A percentile compares a stretch with the other conserved stretches of the same genome.
Conservation (phyloP, 2,113 vertebrate genomes). For the Ochotona curzoniae region DNA sequence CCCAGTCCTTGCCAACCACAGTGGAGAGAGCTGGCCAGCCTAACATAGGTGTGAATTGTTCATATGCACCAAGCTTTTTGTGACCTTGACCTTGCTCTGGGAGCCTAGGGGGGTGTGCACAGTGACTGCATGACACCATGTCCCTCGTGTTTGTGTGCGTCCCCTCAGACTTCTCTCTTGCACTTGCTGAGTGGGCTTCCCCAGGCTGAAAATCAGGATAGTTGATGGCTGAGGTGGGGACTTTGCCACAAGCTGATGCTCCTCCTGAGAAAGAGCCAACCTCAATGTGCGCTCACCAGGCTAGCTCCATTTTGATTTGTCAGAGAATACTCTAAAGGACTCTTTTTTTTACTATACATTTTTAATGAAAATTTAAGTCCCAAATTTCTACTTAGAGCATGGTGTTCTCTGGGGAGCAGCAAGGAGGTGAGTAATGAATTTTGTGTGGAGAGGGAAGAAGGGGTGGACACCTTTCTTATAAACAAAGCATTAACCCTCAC, state of each 20-base stretch:
- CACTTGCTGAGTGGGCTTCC: not conserved
- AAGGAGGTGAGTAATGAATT: constrained; percentile 32
- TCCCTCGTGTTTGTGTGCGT: not conserved
- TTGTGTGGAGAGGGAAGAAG: constrained; percentile 8
- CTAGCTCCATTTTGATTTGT: constrained; percentile 7
- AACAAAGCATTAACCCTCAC: constrained; percentile 77
- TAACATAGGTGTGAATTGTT: not conserved
- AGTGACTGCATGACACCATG: accelerated
- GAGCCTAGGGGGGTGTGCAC: not conserved
- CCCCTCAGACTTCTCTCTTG: not conserved
- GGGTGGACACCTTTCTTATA: constrained; percentile 26
- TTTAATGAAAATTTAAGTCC: constrained; percentile 69
- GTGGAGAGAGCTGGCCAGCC: not conserved
- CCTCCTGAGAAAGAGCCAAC: not conserved
- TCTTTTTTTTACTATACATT: not conserved
- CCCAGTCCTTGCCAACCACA: not conserved
- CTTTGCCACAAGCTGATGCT: not conserved
- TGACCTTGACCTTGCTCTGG: not conserved
- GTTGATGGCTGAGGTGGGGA: not conserved
- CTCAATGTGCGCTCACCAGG: not conserved
- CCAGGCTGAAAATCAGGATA: not conserved
- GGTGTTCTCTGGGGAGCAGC: not conserved
- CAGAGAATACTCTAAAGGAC: constrained; percentile 14
- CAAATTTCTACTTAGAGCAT: constrained; percentile 40
- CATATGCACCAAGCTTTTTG: not conserved